These are phyloP conservation scores for Paraescarpia echinospica DNA, from an alignment of 1,140 invertebrate species.

Conservation along the genomic window DNA sequence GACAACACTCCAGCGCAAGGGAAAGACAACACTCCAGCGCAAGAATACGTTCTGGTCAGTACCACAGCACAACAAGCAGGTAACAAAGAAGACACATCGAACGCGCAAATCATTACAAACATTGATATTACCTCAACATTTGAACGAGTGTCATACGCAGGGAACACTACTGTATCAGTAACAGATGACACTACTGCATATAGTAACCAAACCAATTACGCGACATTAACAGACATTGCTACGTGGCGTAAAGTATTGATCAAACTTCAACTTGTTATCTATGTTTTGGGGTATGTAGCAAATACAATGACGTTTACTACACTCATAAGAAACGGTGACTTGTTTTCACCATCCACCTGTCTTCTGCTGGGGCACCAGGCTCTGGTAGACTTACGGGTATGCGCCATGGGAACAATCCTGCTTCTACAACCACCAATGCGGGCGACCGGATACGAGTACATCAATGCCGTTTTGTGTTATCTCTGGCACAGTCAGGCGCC, in stretches of 20 bases:
- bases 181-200: no score
- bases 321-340: background rate
- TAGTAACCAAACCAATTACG: no score
- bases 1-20: no score
- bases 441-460: background rate
- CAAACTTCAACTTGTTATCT: background rate
- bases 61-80: no score
- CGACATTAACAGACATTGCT: no score
- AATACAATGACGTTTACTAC: slow-evolving; percentile 15
- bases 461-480: background rate
- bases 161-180: no score
- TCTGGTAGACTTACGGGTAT: slow-evolving; percentile 10
- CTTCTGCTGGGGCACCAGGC: slow-evolving; percentile 14
- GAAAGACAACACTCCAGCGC: no score
- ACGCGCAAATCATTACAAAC: no score
- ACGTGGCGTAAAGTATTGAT: background rate
- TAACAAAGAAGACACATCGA: no score
- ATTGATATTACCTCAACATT: no score
- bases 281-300: background rate
- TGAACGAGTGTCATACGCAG: no score
- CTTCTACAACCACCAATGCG: slow-evolving; percentile 10
- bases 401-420: slow-evolving; percentile 1
- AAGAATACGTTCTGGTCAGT: no score
- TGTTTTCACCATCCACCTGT: background rate
- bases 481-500: slow-evolving; percentile 16